These are phyloP conservation scores for Trichechus manatus DNA, from an alignment of 2,113 vertebrate genomes.

Conservation along the genomic window DNA sequence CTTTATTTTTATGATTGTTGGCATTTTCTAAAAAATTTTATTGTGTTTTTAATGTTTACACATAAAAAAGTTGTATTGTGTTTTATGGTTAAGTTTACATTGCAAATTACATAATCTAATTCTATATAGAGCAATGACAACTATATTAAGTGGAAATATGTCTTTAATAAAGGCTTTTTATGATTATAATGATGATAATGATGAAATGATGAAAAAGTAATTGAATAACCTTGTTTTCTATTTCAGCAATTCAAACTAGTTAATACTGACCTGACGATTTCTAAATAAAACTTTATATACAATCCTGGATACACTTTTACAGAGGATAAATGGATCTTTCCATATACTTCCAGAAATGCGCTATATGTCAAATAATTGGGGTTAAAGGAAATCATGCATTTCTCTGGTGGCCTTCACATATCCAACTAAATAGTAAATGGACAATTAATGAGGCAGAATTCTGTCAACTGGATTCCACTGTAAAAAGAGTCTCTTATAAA, in stretches of 20 bases:
- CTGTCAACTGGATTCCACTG: neutral
- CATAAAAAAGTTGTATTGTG: no score
- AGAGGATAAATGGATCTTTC: neutral
- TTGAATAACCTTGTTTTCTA: slow-evolving; percentile 35
- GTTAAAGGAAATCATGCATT: neutral
- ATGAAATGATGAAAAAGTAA: neutral
- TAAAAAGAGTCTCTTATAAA: neutral
- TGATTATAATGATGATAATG: neutral
- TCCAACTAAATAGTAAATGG: neutral
- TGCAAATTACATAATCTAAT: neutral
- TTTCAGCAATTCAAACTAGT: slow-evolving; percentile 27
- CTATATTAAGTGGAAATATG: neutral
- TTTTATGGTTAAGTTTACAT: no score
- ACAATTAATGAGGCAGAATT: neutral
- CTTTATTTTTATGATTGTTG: no score
- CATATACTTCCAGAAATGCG: neutral
- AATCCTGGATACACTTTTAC: neutral
- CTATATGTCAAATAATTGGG: neutral
- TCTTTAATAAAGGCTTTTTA: slow-evolving; percentile 44
- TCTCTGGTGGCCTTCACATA: neutral
- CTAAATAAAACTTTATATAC: neutral
- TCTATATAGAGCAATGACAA: neutral
- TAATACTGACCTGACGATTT: slow-evolving; percentile 24
- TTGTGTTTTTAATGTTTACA: no score
- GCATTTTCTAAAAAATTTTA: no score